Conservation (phyloP, 2,113 vertebrate species). For the Ophiodon elongatus region DNA sequence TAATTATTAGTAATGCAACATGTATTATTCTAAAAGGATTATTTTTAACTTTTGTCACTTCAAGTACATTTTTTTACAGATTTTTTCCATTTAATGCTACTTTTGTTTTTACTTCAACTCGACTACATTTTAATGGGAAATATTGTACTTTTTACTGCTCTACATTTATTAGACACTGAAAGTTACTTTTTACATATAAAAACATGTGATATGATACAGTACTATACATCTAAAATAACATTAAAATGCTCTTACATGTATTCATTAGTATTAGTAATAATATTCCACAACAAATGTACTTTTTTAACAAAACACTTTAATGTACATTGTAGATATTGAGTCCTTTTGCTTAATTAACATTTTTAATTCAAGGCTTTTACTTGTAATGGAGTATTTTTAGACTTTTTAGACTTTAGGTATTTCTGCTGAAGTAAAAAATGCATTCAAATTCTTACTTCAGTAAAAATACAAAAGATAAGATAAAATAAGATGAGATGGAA, state of each 20-base stretch:
- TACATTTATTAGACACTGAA: not conserved
- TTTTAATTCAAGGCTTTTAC: too few species aligned
- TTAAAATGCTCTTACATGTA: not conserved
- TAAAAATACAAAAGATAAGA: not conserved
- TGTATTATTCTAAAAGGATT: too few species aligned
- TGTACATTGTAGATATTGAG: not conserved
- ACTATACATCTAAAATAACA: not conserved
- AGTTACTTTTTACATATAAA: not conserved
- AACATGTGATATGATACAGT: not conserved
- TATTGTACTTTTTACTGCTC: not conserved
- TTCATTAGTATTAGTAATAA: not conserved
- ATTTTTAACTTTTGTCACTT: too few species aligned
- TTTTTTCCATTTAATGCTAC: not conserved
- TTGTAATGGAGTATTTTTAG: not conserved
- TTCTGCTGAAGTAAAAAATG: not conserved
- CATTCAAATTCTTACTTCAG: too few species aligned
- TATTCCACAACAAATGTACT: not conserved
- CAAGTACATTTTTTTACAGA: too few species aligned
- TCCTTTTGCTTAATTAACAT: not conserved
- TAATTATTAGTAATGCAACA: too few species aligned
- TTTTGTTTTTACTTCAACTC: not conserved
- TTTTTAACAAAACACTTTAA: too few species aligned
- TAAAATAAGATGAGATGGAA: too few species aligned
- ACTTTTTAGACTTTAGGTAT: not conserved
- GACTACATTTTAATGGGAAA: not conserved